phyloP scores from a whole-genome alignment of 2,113 vertebrate species.

The Nipponia nippon region DNA sequence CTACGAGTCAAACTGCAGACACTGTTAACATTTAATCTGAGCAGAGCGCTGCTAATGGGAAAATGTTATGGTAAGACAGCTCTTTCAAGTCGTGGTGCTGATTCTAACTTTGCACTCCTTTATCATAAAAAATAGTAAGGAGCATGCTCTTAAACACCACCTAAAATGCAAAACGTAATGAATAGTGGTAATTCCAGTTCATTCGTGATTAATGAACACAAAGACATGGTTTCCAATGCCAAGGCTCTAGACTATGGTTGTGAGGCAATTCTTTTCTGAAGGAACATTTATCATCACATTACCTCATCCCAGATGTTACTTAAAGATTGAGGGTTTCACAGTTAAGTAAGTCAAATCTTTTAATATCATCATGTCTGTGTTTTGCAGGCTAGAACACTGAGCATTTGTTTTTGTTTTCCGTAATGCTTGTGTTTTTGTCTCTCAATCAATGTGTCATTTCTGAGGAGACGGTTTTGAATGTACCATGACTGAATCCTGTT shows the following conservation, averaged over 20 bases:
- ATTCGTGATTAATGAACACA: neutral
- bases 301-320: slow-evolving; percentile 22
- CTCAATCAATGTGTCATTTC: neutral
- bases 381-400: neutral
- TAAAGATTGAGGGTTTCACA: neutral
- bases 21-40: neutral
- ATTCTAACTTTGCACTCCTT: neutral
- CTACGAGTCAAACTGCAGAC: neutral
- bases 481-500: neutral
- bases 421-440: neutral
- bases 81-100: neutral
- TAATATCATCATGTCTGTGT: neutral
- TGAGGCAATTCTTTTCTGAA: neutral
- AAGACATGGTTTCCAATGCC: neutral
- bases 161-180: neutral
- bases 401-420: neutral
- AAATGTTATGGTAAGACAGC: neutral
- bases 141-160: neutral
- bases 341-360: neutral
- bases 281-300: neutral
- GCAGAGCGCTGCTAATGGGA: neutral
- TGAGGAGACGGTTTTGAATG: neutral
- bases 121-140: neutral
- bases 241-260: neutral
- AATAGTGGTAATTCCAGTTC: neutral